phyloP scores from a whole-genome alignment of 2,113 vertebrate species.

The Kobus ellipsiprymnus region DNA sequence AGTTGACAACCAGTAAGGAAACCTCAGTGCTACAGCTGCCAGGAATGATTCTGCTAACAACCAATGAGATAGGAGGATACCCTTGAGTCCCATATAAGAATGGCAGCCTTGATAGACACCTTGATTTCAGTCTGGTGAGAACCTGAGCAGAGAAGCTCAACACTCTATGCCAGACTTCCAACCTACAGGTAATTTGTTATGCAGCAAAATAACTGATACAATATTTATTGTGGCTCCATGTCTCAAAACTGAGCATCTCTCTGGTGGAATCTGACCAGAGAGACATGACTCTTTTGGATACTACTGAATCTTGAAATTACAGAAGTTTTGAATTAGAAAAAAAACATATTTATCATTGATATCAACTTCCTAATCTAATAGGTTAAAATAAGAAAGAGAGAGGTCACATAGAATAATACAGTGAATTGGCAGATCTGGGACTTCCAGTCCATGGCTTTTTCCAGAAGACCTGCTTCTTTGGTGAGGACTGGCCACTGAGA shows the following conservation, averaged over 20 bases:
- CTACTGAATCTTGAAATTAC: background rate
- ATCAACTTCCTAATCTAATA: background rate
- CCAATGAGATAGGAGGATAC: background rate
- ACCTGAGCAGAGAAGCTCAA: background rate
- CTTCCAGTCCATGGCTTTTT: background rate
- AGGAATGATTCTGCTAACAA: background rate
- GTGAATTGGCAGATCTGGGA: background rate
- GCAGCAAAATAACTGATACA: background rate
- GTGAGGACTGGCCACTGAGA: background rate
- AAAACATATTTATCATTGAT: background rate
- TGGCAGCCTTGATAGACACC: background rate
- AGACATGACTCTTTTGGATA: background rate
- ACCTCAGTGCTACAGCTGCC: background rate
- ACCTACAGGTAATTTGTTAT: background rate
- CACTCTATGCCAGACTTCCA: background rate
- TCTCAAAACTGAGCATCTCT: background rate
- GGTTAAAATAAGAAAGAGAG: background rate
- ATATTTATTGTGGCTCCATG: background rate
- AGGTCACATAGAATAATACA: background rate
- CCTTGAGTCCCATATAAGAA: background rate
- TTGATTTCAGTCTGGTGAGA: background rate
- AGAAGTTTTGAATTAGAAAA: background rate
- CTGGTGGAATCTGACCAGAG: background rate
- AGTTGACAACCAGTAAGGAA: background rate
- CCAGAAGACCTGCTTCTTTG: background rate